Percentiles rank a stretch among this genome's conserved stretches.
These are phyloP conservation scores for Deroptyus accipitrinus DNA, from an alignment of 2,113 vertebrate species.

Conservation along the genomic window DNA sequence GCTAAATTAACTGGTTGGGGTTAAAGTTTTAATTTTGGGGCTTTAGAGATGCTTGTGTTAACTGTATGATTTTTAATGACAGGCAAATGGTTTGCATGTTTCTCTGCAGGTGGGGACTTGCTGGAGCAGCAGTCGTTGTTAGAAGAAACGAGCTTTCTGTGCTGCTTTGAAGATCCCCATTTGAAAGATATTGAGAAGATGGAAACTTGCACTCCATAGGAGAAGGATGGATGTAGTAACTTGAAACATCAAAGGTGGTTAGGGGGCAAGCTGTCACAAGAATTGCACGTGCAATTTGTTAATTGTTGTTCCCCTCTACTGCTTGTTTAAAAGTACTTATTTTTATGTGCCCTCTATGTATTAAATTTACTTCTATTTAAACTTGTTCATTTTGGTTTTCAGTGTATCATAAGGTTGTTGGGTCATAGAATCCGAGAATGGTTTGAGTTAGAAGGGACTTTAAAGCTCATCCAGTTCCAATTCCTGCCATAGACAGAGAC, in stretches of 20 bases:
- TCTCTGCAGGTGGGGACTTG: background rate
- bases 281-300: fast-evolving
- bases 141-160: background rate
- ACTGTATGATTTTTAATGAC: background rate
- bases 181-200: background rate
- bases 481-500: background rate
- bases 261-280: background rate
- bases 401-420: background rate
- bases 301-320: background rate
- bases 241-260: background rate
- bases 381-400: background rate
- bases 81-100: background rate
- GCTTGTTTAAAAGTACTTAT: background rate
- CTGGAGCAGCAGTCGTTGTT: background rate
- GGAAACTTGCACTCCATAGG: background rate
- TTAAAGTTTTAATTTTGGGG: background rate
- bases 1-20: background rate
- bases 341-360: background rate
- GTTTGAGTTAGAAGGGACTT: background rate
- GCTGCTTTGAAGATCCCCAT: background rate
- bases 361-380: background rate
- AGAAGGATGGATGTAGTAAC: background rate
- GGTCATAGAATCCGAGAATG: background rate
- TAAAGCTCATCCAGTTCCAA: background rate
- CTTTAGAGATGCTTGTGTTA: background rate